Evolutionary conservation across 2,888 invertebrate species (phyloP).

Genomic region (Drosophila demipolita): DNA sequence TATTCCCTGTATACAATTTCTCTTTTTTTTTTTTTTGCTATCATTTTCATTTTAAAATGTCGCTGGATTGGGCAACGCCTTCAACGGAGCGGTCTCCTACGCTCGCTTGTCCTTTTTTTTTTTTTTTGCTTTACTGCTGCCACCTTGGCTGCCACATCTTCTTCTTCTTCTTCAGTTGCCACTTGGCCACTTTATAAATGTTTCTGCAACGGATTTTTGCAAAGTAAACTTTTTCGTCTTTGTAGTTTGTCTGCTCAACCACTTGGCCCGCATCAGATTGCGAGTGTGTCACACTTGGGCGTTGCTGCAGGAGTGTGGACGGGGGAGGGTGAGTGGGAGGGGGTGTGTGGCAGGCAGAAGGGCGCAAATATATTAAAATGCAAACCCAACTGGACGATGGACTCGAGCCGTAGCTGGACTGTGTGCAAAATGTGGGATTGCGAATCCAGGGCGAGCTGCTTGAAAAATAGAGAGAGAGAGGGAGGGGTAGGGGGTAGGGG

Average conservation of each 20-base stretch:
- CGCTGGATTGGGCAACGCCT: slow-evolving; percentile 61
- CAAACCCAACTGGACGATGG: slow-evolving; percentile 68
- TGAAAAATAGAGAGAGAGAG: background rate
- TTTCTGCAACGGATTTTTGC: slow-evolving; percentile 79
- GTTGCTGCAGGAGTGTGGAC: slow-evolving; percentile 20
- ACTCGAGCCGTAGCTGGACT: slow-evolving; percentile 11
- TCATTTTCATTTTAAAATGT: slow-evolving; percentile 82
- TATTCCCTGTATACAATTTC: slow-evolving; percentile 9
- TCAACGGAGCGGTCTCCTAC: slow-evolving; percentile 52
- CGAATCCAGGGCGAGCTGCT: background rate
- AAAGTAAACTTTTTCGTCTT: slow-evolving; percentile 78
- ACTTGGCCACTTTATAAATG: slow-evolving; percentile 77
- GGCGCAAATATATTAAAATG: slow-evolving; percentile 79
- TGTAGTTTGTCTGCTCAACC: slow-evolving; percentile 60
- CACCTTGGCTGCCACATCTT: slow-evolving; percentile 26
- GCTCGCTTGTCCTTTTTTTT: slow-evolving; percentile 43
- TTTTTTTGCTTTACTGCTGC: background rate
- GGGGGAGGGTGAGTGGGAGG: background rate
- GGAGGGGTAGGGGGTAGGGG: background rate
- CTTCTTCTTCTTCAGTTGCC: background rate
- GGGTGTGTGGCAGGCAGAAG: background rate
- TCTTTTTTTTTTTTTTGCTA: slow-evolving; percentile 46
- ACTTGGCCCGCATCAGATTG: slow-evolving; percentile 78
- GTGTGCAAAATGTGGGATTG: slow-evolving; percentile 12
- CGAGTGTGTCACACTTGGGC: slow-evolving; percentile 69